Base-by-base conservation (phyloP, 2,888 invertebrate genomes). In the Koerneria pararmatus region DNA sequence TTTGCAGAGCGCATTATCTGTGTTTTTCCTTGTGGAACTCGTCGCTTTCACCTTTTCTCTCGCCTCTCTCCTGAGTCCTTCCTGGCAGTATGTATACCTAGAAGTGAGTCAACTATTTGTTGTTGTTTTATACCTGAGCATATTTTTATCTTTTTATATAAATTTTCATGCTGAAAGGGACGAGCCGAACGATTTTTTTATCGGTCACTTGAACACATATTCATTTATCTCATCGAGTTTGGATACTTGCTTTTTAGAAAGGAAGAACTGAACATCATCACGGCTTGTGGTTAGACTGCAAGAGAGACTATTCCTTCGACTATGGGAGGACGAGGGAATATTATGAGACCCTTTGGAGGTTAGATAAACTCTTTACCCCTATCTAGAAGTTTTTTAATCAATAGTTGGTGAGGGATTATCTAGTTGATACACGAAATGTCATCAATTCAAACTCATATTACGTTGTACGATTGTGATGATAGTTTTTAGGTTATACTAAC, bases 241-340 rank as follows among this genome's bases (percentile, higher is more conserved):
- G n/a, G n/a, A n/a, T n/a, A n/a, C n/a, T n/a, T n/a, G 19, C 19
- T 35, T 71, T 69, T 29, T 53, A 78, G 74, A 80, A 80, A 64
- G 82, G 82, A 22, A 63, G 81, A 51, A 80, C 82, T 1, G 82
- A 82, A 69, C 82, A 82, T 68, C 82, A 82, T 60, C 82, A 82
- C 59, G 82, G 82, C 4, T 66, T 82, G 6, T 82, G 82, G 82
- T 68, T 81, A 48, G 82, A 82, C 64, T 82, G 82, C 67, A 82
- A 82, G 68, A 71, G 82, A 29, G 81, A 82, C 58, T 82, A 77
- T 60, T 82, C 82, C 15, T 76, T 76, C 65, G 80, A 82, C 61
- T 82, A 82, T 68, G 82, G 82, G 27, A 49, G 78, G 59, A 69
- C 79, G 8, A 67, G 78, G 27, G 82, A 82, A 41, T 82, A 82